Base-by-base conservation (phyloP, 2,888 invertebrate species). In the Alviniconcha strummeri region DNA sequence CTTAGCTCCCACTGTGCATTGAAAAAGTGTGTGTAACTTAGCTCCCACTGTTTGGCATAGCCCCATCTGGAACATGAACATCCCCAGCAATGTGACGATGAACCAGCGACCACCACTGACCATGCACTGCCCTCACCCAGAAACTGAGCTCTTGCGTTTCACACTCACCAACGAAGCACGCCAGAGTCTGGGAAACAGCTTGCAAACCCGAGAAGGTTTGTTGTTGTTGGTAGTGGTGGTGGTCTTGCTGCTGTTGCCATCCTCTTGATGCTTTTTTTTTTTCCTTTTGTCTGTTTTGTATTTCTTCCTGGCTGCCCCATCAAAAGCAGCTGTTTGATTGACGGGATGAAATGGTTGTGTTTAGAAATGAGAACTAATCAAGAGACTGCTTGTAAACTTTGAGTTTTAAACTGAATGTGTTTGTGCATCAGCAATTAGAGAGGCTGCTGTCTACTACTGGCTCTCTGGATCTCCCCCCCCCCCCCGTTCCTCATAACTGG, bases 151-250 rank as follows among this genome's bases (percentile, higher is more conserved):
- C n/a, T 95, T 96, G 89, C 95, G 99, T 86, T 97, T 97, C 88
- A 96, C 96, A 86, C 95, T 97, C 85, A 95, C 97, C 15, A 95
- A 96, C 89, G 98, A 98, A 93, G 94, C 99, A 83, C 95, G 99
- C 36, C 96, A 97, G 91, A 97, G 97, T 90, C 99, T 98, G 94
- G 97, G 98, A 93, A 98, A 99, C 93, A 95, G 98, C 87, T 99
- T 98, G 93, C 97, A 97, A 94, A 96, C 97, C 0, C 95, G 98
- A 88, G 95, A 93, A 90, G 91, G 92, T 93, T 84, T 81, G 79
- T 84, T 7, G 17, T n/a, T 69, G 13, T 69, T 15, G 6, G 4
- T 69, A 7, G 1, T 13, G 15, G n/a, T 15, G 9, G 7, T 69
- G 69, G 36, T 64, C 64, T 64, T 64, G 64, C 11, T 64, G 11